Evolutionary conservation across 2,888 invertebrate genomes (phyloP), one percentile per base, ranked within the genome.

Genomic region (Nymphalis polychloros): DNA sequence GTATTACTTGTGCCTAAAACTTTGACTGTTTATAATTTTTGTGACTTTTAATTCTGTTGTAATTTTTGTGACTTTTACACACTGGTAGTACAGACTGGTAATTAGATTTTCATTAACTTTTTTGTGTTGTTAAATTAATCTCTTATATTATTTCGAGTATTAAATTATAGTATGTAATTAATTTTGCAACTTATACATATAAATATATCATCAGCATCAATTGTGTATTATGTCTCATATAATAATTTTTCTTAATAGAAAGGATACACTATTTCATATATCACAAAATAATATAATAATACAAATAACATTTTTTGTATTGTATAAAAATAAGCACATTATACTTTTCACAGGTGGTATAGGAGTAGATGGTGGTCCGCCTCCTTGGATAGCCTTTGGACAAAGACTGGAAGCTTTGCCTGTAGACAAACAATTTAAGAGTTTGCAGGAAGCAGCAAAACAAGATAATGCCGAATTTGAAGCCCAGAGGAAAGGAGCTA

Each of bases 361-460:
- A 65, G 94, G 94, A 8, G 94, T 93, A 67, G 95, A 96, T 76
- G 96, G 96, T 72, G 97, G 97, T 0, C 97, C 98, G 2, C 98
- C 97, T 53, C 95, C 96, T 50, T 98, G 98, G 97, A 97, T 98
- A 77, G 96, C 97, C 48, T 98, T 98, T 90, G 98, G 98, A 0
- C 95, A 96, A 79, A 95, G 94, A 79, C 93, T 97, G 65, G 92
- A 95, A 76, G 93, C 93, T 63, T 85, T 93, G 7, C 86, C 94
- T 35, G 89, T 93, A 52, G 95, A 95, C 71, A 94, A 94, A 75
- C 94, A 94, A 78, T 97, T 97, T 72, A 97, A 96, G 82, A 95
- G 96, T 69, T 84, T 96, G 35, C 92, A 92, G 69, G 93, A 92
- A 62, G 93, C 93, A 63, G 88, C 90, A 13, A 95, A 95, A 81